Conservation (phyloP, 2,797 vertebrate species). For the Hippocampus kuda region DNA sequence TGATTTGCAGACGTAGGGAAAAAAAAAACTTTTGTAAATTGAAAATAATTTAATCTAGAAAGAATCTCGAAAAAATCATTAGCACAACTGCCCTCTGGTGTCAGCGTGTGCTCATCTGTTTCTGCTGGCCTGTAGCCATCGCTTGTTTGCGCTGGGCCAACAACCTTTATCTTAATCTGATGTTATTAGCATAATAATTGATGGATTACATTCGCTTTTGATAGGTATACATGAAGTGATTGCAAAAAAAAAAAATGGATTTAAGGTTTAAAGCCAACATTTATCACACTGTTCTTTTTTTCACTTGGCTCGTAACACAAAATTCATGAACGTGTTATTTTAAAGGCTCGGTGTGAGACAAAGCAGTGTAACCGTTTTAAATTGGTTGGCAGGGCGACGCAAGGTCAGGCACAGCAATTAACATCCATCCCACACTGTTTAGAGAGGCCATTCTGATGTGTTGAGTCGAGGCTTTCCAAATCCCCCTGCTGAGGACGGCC, state of each 20-base stretch:
- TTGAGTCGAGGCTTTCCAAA: constrained; percentile 19
- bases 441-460: constrained; percentile 29
- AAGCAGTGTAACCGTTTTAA: constrained; percentile 17
- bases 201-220: background rate
- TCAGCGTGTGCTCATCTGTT: background rate
- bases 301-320: background rate
- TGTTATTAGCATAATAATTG: background rate
- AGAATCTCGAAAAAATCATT: background rate
- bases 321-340: background rate
- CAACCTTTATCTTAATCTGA: background rate
- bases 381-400: constrained; percentile 11
- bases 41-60: background rate
- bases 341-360: background rate
- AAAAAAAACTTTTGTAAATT: no score
- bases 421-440: constrained; percentile 16
- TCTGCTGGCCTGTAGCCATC: background rate
- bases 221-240: background rate
- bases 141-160: background rate
- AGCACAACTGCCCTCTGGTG: background rate
- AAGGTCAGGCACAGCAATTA: constrained; percentile 45
- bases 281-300: constrained; percentile 6
- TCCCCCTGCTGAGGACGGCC: constrained; percentile 31
- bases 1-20: no score
- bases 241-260: background rate
- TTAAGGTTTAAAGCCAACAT: background rate